Evolutionary conservation across 2,888 invertebrate species (phyloP), one percentile per base, ranked within the genome.

Genomic region (Lepidochrysops patricia): DNA sequence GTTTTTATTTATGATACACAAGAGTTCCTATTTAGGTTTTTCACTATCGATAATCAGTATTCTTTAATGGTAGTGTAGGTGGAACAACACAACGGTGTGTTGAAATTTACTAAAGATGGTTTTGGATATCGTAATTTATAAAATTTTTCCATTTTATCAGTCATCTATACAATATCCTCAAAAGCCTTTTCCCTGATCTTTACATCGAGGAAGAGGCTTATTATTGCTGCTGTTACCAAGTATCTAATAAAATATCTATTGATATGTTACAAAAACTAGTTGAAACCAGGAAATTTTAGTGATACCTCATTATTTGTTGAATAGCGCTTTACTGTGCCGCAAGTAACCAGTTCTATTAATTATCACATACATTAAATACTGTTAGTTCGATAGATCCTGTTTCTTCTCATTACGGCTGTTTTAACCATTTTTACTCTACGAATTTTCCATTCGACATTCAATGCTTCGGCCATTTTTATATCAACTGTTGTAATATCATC

Each of bases 321-420:
- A 54, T 7, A 54, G 32, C 54, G 27, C 29, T 32, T 4, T 32
- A 23, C 15, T 52, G 15, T 32, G 32, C 32, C 19, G 54, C 12
- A 54, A 32, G 54, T 54, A 54, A 54, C 54, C 54, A 54, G 54
- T 54, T 32, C 54, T 54, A 29, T 27, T 54, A 54, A 54, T 54
- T 54, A 54, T 54, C 54, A 29, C 54, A 54, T 50, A 50, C 50
- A 50, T 50, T 50, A n/a, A 26, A 50, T 54, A 54, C 54, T 32
- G 29, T 54, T 54, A 32, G 54, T 54, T 54, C 54, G 15, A 54
- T 32, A 54, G 32, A 54, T 54, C 54, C 54, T 54, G 54, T 54
- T 54, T 54, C 29, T 54, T 1, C 54, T 54, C 54, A 54, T 54
- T 54, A 32, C 54, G 29, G 54, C 15, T 15, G 27, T 9, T 32